Percentiles rank a stretch among this genome's conserved stretches.
phyloP scores from a whole-genome alignment of 2,113 vertebrate genomes.

The Clinocottus analis region DNA sequence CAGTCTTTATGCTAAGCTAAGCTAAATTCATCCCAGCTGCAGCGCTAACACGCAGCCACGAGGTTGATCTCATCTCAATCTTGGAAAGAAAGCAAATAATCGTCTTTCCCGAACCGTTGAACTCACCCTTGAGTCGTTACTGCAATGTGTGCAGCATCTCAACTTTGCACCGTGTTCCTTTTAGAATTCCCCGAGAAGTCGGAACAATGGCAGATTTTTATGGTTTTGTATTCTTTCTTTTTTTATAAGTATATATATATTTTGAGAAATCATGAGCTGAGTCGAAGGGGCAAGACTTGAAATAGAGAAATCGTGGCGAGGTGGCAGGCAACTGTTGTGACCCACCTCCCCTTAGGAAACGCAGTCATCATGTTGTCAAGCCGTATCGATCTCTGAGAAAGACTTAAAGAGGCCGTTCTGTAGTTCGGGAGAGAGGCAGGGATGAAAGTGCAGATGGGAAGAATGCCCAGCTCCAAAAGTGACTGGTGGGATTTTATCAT shows the following conservation, averaged over 20 bases:
- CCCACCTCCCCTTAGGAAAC: conserved; percentile 70
- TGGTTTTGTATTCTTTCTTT: conserved; percentile 12
- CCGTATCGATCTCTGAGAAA: conserved; percentile 67
- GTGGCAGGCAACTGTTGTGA: conserved; percentile 69
- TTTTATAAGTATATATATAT: no score
- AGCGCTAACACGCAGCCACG: background rate
- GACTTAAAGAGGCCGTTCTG: conserved; percentile 54
- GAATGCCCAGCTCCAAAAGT: conserved; percentile 56
- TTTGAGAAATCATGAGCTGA: conserved; percentile 27
- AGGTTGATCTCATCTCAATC: background rate
- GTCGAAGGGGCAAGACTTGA: conserved; percentile 34
- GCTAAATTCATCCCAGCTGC: background rate
- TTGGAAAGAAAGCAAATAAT: background rate
- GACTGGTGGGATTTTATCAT: conserved; percentile 70
- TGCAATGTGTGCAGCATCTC: conserved; percentile 2
- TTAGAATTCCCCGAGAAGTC: conserved; percentile 18
- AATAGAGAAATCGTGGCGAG: conserved; percentile 57
- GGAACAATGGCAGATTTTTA: conserved; percentile 32
- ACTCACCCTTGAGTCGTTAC: background rate
- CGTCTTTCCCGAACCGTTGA: background rate
- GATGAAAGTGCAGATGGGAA: conserved; percentile 41
- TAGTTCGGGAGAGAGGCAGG: conserved; percentile 18
- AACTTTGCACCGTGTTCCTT: background rate
- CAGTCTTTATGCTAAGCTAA: background rate
- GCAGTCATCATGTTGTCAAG: conserved; percentile 75